A percentile compares a stretch with the other conserved stretches of the same genome.
Conservation (phyloP, 2,888 invertebrate species). For the Loripinus fragilis region DNA sequence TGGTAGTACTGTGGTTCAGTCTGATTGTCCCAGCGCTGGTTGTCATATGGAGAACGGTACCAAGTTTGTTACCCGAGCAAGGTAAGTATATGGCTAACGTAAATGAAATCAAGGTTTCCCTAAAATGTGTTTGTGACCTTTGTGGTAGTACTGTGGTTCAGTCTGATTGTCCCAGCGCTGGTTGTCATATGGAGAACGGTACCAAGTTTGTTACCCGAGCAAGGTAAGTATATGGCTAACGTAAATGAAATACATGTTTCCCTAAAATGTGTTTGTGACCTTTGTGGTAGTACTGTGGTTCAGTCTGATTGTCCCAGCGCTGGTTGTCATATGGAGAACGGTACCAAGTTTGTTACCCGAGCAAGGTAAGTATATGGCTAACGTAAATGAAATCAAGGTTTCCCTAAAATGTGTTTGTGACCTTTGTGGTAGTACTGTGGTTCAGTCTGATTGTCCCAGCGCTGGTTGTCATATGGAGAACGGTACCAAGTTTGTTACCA, state of each 20-base stretch:
- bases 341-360: conserved; percentile 44
- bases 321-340: conserved; percentile 47
- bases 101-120: conserved; percentile 63
- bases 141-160: conserved; percentile 53
- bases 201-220: conserved; percentile 50
- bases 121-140: conserved; percentile 60
- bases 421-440: conserved; percentile 54
- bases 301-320: conserved; percentile 42
- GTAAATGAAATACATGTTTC: no score
- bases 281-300: conserved; percentile 53
- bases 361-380: no score
- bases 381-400: no score
- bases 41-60: conserved; percentile 48
- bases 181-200: conserved; percentile 47
- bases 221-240: no score
- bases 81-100: no score
- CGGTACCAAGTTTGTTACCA: conserved; percentile 42
- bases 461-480: conserved; percentile 46
- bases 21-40: conserved; percentile 43
- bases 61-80: conserved; percentile 54
- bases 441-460: conserved; percentile 40
- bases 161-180: conserved; percentile 43
- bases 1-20: conserved; percentile 40
- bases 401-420: conserved; percentile 64
- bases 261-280: conserved; percentile 61